Evolutionary conservation across 2,888 invertebrate genomes (phyloP), one percentile per base, ranked within the genome.

Genomic region (Volucella bombylans): DNA sequence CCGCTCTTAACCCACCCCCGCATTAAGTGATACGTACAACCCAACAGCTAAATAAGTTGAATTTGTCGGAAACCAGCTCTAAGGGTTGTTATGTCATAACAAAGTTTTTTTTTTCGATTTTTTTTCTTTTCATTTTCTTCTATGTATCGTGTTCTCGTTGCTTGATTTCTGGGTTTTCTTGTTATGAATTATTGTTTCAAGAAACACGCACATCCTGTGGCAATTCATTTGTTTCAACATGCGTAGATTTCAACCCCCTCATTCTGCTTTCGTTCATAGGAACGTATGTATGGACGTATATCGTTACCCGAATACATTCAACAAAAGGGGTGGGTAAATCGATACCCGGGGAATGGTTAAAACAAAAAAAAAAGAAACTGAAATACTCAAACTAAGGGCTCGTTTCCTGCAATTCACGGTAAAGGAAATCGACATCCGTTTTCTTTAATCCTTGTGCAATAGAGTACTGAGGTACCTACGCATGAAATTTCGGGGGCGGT

Each of bases 41-140:
- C 18, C 39, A 41, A 50, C 31, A 50, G 45, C 55, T 38, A 64
- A 73, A 14, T 38, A 64, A 61, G 43, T 61, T 54, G 23, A n/a
- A 49, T 43, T 23, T 12, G 14, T 15, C 41, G 14, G 31, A 59
- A 72, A 71, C 61, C 67, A 15, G 74, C 52, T 65, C 43, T 85
- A 76, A 80, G 85, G 85, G 85, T 85, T 85, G 85, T 77, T 85
- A 61, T 85, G 85, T 85, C 81, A 85, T 85, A 85, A 81, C 76
- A 71, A 80, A 64, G 65, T 71, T 80, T 77, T 52, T 55, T 49
- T 12, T 50, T 71, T 67, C 50, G 4, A 41, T 23, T 14, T 49
- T 54, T 47, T 64, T 4, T 43, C 12, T 55, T 49, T 8, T 74
- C 11, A 43, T 61, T 61, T 54, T 6, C 6, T 31, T 6, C 0